Conservation (phyloP, 2,888 invertebrate genomes). For the Holacanthella duospinosa region DNA sequence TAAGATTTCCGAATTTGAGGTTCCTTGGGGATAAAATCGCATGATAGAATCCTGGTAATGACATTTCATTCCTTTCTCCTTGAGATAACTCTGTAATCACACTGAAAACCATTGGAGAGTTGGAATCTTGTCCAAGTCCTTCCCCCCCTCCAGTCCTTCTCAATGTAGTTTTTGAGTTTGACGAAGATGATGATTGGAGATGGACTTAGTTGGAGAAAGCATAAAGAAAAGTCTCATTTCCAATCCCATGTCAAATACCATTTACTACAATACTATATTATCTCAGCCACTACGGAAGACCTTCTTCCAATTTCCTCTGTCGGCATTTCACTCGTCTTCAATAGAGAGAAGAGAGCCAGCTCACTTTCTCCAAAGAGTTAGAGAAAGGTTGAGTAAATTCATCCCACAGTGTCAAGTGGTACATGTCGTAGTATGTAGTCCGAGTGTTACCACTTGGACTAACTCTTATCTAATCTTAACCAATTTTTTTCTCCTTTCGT, state of each 20-base stretch:
- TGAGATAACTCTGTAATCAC: conserved; percentile 34
- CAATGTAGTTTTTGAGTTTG: not conserved
- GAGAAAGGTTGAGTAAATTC: not conserved
- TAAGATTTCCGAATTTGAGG: not conserved
- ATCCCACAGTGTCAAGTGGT: not conserved
- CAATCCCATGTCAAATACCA: conserved; percentile 5
- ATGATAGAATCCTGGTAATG: conserved; percentile 36
- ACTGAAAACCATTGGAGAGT: conserved; percentile 22
- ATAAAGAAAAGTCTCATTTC: conserved; percentile 6
- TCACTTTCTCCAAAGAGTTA: not conserved
- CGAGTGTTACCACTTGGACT: too few relatives aligned
- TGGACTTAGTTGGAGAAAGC: not conserved
- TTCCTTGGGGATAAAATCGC: conserved; percentile 35
- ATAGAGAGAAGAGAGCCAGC: too few relatives aligned
- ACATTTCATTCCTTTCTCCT: conserved; percentile 32
- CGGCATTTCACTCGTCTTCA: not conserved
- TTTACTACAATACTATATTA: not conserved
- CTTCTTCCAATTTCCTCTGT: not conserved
- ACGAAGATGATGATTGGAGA: conserved; percentile 4
- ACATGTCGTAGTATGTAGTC: not conserved
- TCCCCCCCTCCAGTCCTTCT: not conserved
- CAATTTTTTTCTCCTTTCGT: not conserved
- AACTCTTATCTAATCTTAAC: not conserved
- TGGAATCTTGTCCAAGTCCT: conserved; percentile 14
- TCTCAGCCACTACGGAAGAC: not conserved